These are phyloP conservation scores for Pollachius pollachius DNA, from an alignment of 2,113 vertebrate genomes.

Conservation along the genomic window DNA sequence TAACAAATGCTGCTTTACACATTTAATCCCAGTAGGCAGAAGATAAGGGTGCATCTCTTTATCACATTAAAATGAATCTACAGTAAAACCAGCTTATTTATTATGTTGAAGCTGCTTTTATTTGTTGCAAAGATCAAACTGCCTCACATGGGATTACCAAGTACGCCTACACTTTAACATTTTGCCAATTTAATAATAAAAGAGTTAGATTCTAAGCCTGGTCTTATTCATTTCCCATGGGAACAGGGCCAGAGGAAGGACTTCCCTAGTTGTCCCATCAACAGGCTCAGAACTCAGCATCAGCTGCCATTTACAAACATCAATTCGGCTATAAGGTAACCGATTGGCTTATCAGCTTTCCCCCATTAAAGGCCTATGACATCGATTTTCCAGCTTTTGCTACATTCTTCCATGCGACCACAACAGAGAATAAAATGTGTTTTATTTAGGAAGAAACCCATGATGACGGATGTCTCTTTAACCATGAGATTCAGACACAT, in stretches of 20 bases:
- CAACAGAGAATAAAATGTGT: not conserved
- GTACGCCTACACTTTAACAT: conserved; percentile 41
- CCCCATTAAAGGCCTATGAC: not conserved
- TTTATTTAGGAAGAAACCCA: too few relatives aligned
- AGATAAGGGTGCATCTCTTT: too few relatives aligned
- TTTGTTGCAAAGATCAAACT: conserved; percentile 43
- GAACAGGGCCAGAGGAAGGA: conserved; percentile 29
- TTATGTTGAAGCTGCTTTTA: conserved; percentile 38
- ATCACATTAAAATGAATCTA: conserved; percentile 18
- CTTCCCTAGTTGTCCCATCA: conserved; percentile 26
- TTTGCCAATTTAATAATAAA: conserved; percentile 47
- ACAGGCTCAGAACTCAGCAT: not conserved
- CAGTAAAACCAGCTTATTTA: conserved; percentile 24
- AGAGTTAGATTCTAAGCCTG: conserved; percentile 53
- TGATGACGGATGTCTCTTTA: conserved; percentile 44
- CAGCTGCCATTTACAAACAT: conserved; percentile 8
- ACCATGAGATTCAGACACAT: conserved; percentile 46
- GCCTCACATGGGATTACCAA: conserved; percentile 12
- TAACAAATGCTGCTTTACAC: too few relatives aligned
- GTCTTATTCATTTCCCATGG: conserved; percentile 58
- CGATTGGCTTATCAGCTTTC: not conserved
- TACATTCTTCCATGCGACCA: not conserved
- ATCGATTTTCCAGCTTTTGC: not conserved
- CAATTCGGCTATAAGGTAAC: not conserved
- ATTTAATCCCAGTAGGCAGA: too few relatives aligned